A percentile compares a stretch with the other conserved stretches of the same genome.
phyloP scores from a whole-genome alignment of 2,113 vertebrate genomes.

The Boulengeromyrus knoepffleri region DNA sequence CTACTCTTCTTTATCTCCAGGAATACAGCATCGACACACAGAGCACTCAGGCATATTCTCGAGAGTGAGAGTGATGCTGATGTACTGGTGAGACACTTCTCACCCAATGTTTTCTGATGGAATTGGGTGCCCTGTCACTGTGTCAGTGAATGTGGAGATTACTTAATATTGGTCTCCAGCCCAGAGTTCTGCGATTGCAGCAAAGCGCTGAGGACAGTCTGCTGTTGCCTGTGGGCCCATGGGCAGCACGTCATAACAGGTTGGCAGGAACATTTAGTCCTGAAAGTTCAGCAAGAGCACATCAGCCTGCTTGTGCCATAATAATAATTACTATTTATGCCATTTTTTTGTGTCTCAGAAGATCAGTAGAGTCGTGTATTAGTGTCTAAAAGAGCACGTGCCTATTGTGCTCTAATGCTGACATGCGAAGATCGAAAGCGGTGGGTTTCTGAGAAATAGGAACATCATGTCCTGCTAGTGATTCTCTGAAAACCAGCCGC shows the following conservation, averaged over 20 bases:
- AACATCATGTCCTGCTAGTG: neutral
- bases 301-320: neutral
- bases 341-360: neutral
- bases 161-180: neutral
- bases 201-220: neutral
- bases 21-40: neutral
- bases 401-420: neutral
- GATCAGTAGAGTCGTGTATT: neutral
- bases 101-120: neutral
- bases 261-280: neutral
- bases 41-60: neutral
- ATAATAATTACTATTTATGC: neutral
- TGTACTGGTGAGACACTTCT: neutral
- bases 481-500: neutral
- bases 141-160: neutral
- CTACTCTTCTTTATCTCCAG: neutral
- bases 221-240: neutral
- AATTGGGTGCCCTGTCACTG: neutral
- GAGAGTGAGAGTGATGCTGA: neutral
- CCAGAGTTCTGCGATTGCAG: neutral
- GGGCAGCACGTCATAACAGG: neutral
- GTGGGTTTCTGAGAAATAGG: neutral
- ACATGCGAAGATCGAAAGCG: neutral
- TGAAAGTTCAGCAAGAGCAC: neutral
- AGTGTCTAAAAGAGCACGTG: neutral